phyloP scores from a whole-genome alignment of 1,140 invertebrate genomes.

The Cepaea nemoralis region DNA sequence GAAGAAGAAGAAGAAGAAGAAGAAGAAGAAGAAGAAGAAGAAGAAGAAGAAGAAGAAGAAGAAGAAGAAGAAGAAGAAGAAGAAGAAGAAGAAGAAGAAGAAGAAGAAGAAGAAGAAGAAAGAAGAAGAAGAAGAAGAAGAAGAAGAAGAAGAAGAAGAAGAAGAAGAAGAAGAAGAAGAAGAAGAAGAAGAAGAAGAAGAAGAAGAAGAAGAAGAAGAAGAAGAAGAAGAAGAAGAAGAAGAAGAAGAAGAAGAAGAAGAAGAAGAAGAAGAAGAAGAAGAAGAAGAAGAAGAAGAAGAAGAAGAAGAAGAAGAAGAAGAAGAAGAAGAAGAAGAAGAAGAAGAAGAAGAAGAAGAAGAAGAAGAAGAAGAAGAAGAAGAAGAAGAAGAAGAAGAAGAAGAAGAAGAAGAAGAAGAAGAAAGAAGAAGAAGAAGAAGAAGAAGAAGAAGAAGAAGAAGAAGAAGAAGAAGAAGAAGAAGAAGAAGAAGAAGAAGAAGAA shows the following conservation, averaged over 20 bases:
- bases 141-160: background rate
- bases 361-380: background rate
- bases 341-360: slow-evolving; percentile 5
- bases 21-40: slow-evolving; percentile 14
- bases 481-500: background rate
- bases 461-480: background rate
- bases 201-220: background rate
- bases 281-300: background rate
- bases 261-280: background rate
- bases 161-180: background rate
- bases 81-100: slow-evolving; percentile 22
- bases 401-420: background rate
- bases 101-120: slow-evolving; percentile 27
- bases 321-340: background rate
- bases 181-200: background rate
- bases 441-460: background rate
- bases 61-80: background rate
- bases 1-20: slow-evolving; percentile 13
- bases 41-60: background rate
- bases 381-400: slow-evolving; percentile 5
- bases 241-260: background rate
- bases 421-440: background rate
- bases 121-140: slow-evolving; percentile 14
- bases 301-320: slow-evolving; percentile 1
- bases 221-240: background rate